phyloP scores from a whole-genome alignment of 2,113 vertebrate species.

The Pedionomus torquatus region DNA sequence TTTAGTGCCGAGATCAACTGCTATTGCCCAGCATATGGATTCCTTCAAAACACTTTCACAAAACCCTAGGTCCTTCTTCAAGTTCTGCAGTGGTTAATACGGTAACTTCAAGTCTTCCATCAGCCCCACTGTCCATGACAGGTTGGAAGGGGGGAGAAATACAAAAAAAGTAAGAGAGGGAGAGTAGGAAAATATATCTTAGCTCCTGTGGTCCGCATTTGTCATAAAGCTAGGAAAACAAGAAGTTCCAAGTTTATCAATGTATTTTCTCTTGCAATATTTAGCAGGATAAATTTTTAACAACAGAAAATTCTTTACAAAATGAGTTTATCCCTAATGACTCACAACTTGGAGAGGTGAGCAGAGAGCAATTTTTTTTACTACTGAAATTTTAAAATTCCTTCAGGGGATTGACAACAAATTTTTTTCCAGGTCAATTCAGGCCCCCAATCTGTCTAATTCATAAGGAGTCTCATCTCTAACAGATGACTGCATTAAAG shows the following conservation, averaged over 20 bases:
- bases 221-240: neutral
- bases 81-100: neutral
- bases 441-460: neutral
- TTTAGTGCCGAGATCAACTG: neutral
- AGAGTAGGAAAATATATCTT: neutral
- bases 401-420: neutral
- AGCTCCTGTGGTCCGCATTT: neutral
- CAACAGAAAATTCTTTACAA: neutral
- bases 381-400: conserved; percentile 38
- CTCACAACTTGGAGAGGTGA: conserved; percentile 13
- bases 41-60: neutral
- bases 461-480: neutral
- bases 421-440: conserved; percentile 28
- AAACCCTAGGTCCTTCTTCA: neutral
- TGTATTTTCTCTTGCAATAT: conserved; percentile 14
- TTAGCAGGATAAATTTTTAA: conserved; percentile 45
- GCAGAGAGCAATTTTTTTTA: neutral
- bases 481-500: neutral
- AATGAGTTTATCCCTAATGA: neutral
- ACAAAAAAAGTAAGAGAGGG: neutral
- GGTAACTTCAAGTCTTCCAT: neutral
- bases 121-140: neutral
- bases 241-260: neutral
- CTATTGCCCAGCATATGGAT: neutral
- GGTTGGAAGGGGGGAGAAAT: fast-evolving